Base-by-base conservation (phyloP, 2,888 invertebrate genomes). In the Falcaria lacertinaria region DNA sequence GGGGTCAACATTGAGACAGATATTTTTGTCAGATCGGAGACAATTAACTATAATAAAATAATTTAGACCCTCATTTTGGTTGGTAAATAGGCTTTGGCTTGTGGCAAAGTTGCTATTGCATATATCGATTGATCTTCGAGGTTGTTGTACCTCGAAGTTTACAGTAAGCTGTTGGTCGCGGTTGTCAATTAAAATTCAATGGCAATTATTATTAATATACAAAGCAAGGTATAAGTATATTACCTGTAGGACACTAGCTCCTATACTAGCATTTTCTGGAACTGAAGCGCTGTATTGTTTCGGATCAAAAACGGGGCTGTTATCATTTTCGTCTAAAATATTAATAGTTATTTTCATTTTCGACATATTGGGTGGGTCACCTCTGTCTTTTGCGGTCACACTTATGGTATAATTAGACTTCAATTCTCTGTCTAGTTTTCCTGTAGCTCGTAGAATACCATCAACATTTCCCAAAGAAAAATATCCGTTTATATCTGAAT, bases 191-290 rank as follows among this genome's bases (percentile, higher is more conserved):
- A n/a, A n/a, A n/a, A n/a, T n/a, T n/a, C n/a, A n/a, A n/a, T n/a
- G n/a, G n/a, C n/a, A n/a, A 38, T 33, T 35, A 37, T 19, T 38
- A 41, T n/a, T n/a, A 17, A 33, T 34, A 13, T 19, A 44, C n/a
- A 15, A 15, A 45, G 33, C 41, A 45, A 43, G 41, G 43, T 16
- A 19, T 38, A 16, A 43, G 43, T n/a, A 40, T 60, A 68, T 79
- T 80, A 94, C 95, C 91, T 96, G 96, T 33, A 97, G 79, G 0
- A 98, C 95, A 74, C 95, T 96, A 34, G 96, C 95, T 4, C 98
- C 98, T 57, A 97, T 96, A 55, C 95, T 95, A n/a, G 97, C 96
- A 79, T 98, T 97, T 87, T 98, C 98, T 0, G 96, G 95, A 22
- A 97, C 94, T 2, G 95, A 94, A 0, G 97, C 96, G 49, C 96